A percentile compares a stretch with the other conserved stretches of the same genome.
phyloP scores from a whole-genome alignment of 2,113 vertebrate species.

The Australoheros scitulus region DNA sequence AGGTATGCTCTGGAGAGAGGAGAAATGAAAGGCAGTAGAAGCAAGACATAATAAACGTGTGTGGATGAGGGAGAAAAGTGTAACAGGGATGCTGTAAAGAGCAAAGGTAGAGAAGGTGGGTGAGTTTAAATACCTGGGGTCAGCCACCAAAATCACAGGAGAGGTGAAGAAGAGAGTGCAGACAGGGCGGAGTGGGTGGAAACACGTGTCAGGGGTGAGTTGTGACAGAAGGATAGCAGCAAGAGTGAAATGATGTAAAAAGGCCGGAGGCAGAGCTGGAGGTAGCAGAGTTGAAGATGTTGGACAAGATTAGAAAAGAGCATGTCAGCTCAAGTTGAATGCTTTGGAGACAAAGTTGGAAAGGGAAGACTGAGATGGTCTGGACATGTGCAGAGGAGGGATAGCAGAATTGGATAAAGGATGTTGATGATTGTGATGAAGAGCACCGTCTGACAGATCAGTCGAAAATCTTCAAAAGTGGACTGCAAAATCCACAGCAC shows the following conservation, averaged over 20 bases:
- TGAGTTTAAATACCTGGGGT: too few relatives aligned
- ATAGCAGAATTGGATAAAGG: background rate
- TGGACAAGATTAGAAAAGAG: background rate
- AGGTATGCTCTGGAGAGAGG: background rate
- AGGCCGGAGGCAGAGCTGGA: background rate
- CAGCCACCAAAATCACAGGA: too few relatives aligned
- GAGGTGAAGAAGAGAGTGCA: too few relatives aligned
- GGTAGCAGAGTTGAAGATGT: background rate
- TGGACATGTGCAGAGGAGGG: background rate
- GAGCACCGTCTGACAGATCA: too few relatives aligned
- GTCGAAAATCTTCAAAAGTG: background rate
- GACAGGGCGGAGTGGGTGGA: background rate
- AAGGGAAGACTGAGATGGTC: background rate
- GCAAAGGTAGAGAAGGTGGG: too few relatives aligned
- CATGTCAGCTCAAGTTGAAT: rapidly evolving
- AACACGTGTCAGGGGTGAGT: background rate
- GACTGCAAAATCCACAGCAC: background rate
- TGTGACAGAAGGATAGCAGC: background rate
- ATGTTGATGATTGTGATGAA: background rate
- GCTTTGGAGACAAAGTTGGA: background rate
- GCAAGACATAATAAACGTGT: background rate
- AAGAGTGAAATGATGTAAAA: background rate
- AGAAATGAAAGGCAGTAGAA: background rate
- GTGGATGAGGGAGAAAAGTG: background rate
- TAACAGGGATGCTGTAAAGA: too few relatives aligned